Conservation (phyloP, 1,140 invertebrate genomes). For the Triops longicaudatus region DNA sequence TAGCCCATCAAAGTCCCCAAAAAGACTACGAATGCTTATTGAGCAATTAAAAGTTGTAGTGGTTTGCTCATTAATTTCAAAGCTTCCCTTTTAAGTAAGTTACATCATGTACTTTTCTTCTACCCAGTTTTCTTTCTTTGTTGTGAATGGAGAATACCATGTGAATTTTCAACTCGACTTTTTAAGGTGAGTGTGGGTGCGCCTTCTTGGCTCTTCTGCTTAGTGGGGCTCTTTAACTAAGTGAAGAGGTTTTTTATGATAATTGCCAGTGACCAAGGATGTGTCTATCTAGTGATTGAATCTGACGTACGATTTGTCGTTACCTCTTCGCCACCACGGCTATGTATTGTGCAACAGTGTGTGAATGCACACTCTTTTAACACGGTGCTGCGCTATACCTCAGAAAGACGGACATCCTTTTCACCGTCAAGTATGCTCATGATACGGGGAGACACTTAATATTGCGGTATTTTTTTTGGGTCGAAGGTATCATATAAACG, state of each 20-base stretch:
- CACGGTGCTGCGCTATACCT: not conserved
- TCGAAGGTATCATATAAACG: not conserved
- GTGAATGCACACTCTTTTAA: not conserved
- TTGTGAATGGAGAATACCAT: not conserved
- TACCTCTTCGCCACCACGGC: not conserved
- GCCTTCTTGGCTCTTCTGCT: not conserved
- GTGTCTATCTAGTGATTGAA: slow-evolving; percentile 10
- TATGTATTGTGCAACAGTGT: slow-evolving; percentile 6
- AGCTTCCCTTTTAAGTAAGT: not conserved
- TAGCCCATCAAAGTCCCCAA: not conserved
- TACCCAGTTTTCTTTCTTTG: not conserved
- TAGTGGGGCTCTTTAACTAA: not conserved
- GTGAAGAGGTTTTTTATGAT: not conserved
- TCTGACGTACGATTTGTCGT: slow-evolving; percentile 14
- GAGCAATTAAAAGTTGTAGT: not conserved
- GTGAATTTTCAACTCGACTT: not conserved
- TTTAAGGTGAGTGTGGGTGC: slow-evolving; percentile 12
- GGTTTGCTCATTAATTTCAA: not conserved
- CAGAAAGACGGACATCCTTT: not conserved
- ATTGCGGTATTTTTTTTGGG: not conserved
- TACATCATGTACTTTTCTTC: not conserved
- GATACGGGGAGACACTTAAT: slow-evolving; percentile 6
- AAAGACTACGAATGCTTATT: not conserved
- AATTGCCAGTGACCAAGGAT: slow-evolving; percentile 6
- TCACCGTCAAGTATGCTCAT: slow-evolving; percentile 10